phyloP scores from a whole-genome alignment of 1,140 invertebrate genomes.

The Drosophila repletoides region DNA sequence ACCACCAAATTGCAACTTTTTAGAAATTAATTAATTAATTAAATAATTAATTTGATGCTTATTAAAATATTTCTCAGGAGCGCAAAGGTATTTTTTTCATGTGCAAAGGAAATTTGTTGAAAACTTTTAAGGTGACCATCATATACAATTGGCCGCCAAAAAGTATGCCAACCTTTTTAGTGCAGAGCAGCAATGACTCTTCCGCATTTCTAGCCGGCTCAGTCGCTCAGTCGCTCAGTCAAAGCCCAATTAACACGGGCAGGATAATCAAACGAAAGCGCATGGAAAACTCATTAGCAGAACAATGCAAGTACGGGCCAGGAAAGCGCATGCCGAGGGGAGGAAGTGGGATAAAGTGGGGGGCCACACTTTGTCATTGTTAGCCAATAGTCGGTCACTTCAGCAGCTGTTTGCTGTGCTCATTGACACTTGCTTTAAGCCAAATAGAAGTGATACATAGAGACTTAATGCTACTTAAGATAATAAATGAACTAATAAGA shows the following conservation, averaged over 20 bases:
- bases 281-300: conserved; percentile 38
- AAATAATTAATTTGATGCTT: no score
- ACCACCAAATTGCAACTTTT: no score
- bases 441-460: not conserved
- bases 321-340: not conserved
- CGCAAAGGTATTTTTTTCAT: no score
- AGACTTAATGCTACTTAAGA: no score
- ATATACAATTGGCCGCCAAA: conserved; percentile 13
- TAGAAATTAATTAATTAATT: no score
- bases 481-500: no score
- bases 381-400: not conserved
- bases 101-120: no score
- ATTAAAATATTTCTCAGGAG: no score
- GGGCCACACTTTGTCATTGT: conserved; percentile 3
- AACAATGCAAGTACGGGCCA: not conserved
- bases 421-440: not conserved
- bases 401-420: conserved; percentile 13
- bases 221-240: conserved; percentile 19
- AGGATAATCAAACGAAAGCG: conserved; percentile 5
- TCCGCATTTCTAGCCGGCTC: not conserved
- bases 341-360: not conserved
- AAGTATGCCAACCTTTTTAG: conserved; percentile 27
- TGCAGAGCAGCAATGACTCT: not conserved
- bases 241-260: conserved; percentile 33
- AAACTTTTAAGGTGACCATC: not conserved